phyloP scores from a whole-genome alignment of 2,797 vertebrate genomes.

The Sebastes diploproa region DNA sequence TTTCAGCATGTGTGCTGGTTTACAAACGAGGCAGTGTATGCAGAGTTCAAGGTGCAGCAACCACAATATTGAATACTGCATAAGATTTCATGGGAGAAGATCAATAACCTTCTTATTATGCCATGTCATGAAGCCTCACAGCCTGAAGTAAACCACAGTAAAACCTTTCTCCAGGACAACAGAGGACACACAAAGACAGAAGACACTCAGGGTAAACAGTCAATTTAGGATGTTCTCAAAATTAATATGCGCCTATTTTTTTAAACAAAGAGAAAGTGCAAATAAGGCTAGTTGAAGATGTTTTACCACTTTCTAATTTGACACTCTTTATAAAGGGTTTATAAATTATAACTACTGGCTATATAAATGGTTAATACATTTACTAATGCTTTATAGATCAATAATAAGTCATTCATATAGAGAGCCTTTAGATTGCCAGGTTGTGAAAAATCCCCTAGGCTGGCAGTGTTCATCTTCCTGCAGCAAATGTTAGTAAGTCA shows the following conservation, averaged over 20 bases:
- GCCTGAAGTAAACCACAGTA: conserved; percentile 20
- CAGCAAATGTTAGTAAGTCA: not conserved
- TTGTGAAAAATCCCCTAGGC: not conserved
- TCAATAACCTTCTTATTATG: conserved; percentile 57
- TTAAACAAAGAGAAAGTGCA: not conserved
- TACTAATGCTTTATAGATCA: not conserved
- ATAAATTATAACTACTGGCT: not conserved
- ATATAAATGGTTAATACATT: not conserved
- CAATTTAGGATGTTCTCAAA: conserved; percentile 1
- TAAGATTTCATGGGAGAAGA: conserved; percentile 42
- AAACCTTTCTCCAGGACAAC: not conserved
- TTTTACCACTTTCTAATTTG: not conserved
- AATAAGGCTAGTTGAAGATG: not conserved
- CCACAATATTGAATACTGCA: conserved; percentile 49
- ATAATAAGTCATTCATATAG: not conserved
- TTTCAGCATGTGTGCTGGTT: conserved; percentile 6
- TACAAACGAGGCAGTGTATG: conserved; percentile 30
- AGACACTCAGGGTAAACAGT: not conserved
- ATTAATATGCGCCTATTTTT: not conserved
- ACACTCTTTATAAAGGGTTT: not conserved
- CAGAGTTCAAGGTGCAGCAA: conserved; percentile 35
- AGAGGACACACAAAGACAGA: not conserved
- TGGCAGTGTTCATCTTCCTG: not conserved
- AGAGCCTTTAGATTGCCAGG: not conserved
- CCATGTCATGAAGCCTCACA: conserved; percentile 25